A percentile compares a stretch with the other conserved stretches of the same genome.
Conservation (phyloP, 92 coral and sea anemone species). For the Plumapathes pennacea region DNA sequence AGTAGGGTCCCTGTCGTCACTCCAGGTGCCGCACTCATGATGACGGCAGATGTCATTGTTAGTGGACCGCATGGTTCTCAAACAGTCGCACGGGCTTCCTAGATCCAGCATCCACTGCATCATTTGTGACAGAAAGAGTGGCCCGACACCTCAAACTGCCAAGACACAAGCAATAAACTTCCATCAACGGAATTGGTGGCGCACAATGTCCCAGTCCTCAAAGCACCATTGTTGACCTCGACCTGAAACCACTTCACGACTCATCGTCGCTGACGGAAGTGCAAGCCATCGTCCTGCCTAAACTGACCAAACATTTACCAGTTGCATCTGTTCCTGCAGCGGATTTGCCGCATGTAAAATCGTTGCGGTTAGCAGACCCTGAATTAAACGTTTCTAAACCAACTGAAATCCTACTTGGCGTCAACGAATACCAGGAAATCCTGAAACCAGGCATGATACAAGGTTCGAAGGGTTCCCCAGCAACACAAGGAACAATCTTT, state of each 20-base stretch:
- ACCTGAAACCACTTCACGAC: constrained; percentile 10
- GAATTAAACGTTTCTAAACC: constrained; percentile 36
- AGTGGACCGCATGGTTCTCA: constrained; percentile 45
- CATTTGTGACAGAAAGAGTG: constrained; percentile 36
- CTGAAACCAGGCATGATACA: constrained; percentile 48
- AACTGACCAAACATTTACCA: constrained; percentile 38
- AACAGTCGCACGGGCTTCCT: constrained; percentile 31
- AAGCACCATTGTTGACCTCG: constrained; percentile 16
- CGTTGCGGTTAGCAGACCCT: constrained; percentile 39
- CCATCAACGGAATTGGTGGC: constrained; percentile 38
- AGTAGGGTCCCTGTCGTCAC: no score
- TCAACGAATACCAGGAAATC: constrained; percentile 32
- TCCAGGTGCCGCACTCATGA: constrained; percentile 33
- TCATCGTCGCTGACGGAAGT: background rate
- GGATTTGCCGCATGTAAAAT: constrained; percentile 29
- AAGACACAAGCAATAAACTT: constrained; percentile 6
- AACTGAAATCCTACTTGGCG: constrained; percentile 40
- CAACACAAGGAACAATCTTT: constrained; percentile 47
- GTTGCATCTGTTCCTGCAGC: constrained; percentile 18
- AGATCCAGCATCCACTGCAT: constrained; percentile 47
- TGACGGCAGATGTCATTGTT: constrained; percentile 53
- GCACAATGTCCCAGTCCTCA: constrained; percentile 13
- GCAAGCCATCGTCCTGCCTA: constrained; percentile 53
- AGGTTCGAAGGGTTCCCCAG: constrained; percentile 50
- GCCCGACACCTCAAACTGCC: constrained; percentile 24